A percentile compares a stretch with the other conserved stretches of the same genome.
These are phyloP conservation scores for Pyrocephalus nanus DNA, from an alignment of 2,797 vertebrate genomes.

Conservation along the genomic window DNA sequence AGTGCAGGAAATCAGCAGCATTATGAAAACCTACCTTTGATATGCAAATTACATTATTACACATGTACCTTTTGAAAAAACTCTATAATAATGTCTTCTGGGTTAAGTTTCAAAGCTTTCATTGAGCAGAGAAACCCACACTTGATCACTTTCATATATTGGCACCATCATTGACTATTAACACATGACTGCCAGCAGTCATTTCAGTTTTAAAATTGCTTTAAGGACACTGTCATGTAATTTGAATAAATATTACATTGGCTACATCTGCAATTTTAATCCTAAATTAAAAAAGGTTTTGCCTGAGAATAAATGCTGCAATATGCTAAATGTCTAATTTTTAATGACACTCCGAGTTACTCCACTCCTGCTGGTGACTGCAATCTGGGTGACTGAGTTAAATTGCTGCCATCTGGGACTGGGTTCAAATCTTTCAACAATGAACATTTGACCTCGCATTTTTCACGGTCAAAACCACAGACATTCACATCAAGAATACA, in stretches of 20 bases:
- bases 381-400: slow-evolving; percentile 15
- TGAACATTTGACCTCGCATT: slow-evolving; percentile 11
- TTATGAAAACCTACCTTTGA: not conserved
- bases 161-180: not conserved
- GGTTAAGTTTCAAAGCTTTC: not conserved
- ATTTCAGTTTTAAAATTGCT: not conserved
- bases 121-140: not conserved
- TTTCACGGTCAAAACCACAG: slow-evolving; percentile 21
- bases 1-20: not conserved
- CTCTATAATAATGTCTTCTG: not conserved
- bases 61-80: not conserved
- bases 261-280: not conserved
- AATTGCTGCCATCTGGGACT: slow-evolving; percentile 45
- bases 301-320: slow-evolving; percentile 6
- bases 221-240: not conserved
- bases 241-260: not conserved
- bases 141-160: not conserved
- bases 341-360: not conserved
- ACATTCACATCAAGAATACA: not conserved
- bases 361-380: not conserved
- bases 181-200: not conserved
- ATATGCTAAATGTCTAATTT: slow-evolving; percentile 13
- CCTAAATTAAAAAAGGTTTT: not conserved
- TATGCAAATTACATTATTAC: not conserved
- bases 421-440: not conserved